Percentiles rank a stretch among this genome's conserved stretches.
These are phyloP conservation scores for Albula glossodonta DNA, from an alignment of 2,113 vertebrate species.

Conservation along the genomic window DNA sequence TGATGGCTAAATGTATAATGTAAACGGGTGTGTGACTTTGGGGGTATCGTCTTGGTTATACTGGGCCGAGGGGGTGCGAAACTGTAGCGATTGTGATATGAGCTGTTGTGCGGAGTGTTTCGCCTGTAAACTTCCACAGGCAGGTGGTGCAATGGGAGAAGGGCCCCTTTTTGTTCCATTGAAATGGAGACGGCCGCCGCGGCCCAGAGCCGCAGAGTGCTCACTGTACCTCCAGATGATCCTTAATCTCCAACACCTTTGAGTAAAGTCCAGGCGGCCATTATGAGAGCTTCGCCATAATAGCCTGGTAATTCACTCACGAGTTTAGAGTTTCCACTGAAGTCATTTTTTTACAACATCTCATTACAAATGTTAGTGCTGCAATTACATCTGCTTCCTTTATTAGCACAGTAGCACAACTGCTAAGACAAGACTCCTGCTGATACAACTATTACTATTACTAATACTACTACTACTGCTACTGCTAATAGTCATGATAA, in stretches of 20 bases:
- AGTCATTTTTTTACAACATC: neutral
- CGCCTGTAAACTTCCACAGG: slow-evolving; percentile 22
- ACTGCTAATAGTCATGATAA: neutral
- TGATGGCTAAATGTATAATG: no score
- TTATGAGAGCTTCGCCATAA: neutral
- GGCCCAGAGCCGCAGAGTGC: slow-evolving; percentile 30
- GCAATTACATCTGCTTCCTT: no score
- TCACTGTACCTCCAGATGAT: slow-evolving; percentile 31
- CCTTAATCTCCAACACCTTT: slow-evolving; percentile 34
- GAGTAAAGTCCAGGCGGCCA: slow-evolving; percentile 39
- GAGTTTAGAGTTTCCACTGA: neutral
- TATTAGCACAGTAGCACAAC: no score
- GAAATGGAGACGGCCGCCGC: slow-evolving; percentile 35
- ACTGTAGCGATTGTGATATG: no score
- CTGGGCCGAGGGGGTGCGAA: no score
- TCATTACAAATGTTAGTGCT: no score
- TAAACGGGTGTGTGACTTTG: neutral
- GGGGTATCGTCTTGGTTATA: neutral
- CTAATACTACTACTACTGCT: neutral
- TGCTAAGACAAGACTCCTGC: no score
- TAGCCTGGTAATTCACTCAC: neutral
- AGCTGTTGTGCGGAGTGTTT: neutral
- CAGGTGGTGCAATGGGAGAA: slow-evolving; percentile 32
- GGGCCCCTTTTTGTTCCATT: slow-evolving; percentile 31
- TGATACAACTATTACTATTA: neutral